phyloP scores from a whole-genome alignment of 2,797 vertebrate genomes.

The Oreortyx pictus region DNA sequence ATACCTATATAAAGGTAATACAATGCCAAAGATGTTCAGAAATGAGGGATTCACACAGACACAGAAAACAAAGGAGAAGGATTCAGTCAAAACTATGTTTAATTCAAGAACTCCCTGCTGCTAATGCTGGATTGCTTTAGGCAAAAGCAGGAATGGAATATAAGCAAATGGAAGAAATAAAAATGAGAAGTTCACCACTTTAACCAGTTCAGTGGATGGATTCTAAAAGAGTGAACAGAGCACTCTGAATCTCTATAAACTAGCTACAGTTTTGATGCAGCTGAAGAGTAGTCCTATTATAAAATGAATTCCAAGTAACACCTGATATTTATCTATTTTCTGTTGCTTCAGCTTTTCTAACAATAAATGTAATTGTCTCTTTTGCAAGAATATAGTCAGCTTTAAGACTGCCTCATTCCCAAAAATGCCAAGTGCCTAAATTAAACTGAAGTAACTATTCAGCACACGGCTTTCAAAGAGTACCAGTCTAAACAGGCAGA shows the following conservation, averaged over 20 bases:
- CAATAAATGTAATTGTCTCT: neutral
- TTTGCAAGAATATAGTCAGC: neutral
- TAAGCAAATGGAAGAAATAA: neutral
- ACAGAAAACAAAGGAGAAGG: neutral
- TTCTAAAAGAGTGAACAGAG: neutral
- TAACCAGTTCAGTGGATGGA: neutral
- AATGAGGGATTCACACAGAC: neutral
- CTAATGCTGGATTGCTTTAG: neutral
- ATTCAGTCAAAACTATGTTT: neutral
- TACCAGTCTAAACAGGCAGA: neutral
- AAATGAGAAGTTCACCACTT: neutral
- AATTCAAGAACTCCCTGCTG: neutral
- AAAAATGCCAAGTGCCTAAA: neutral
- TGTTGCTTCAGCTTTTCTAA: neutral
- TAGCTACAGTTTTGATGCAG: neutral
- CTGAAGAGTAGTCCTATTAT: neutral
- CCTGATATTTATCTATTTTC: neutral
- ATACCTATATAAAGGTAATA: neutral
- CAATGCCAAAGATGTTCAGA: neutral
- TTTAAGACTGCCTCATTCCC: neutral
- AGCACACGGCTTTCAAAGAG: neutral
- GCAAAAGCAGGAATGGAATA: neutral
- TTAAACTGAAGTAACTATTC: neutral
- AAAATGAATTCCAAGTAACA: too few species aligned
- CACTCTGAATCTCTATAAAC: neutral